Evolutionary conservation across 2,113 vertebrate genomes (phyloP), one percentile per base, ranked within the genome.

Genomic region (Thamnaconus septentrionalis): DNA sequence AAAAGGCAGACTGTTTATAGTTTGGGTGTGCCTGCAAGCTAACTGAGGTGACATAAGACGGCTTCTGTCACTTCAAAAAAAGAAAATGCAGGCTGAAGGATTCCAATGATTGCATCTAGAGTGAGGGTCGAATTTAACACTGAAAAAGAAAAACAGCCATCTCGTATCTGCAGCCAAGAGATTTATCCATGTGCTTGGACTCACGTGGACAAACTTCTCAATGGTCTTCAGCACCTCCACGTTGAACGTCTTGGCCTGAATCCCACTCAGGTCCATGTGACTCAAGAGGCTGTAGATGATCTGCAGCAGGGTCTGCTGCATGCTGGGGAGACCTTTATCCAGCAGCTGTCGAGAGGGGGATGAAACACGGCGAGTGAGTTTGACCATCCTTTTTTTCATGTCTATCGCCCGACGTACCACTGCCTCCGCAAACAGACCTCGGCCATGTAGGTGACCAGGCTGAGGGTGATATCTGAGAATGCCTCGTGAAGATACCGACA

Each of bases 401-500:
- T 31, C 18, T 1, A 31, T 1, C 18, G 18, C 1, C 18, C 18
- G 18, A 31, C 2, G 18, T 31, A 31, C 18, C 18, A 31, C 10
- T 50, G 7, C 0, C 3, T 44, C 40, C 45, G 41, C 31, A 67
- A 31, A 31, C 87, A 51, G 71, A 99, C 97, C 95, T 99, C 97
- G 54, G 96, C 93, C 90, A 98, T 92, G 86, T 97, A 98, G 0
- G 95, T 96, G 68, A 98, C 94, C 94, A 99, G 94, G 64, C 83
- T 96, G 84, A 98, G 89, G 46, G 95, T 96, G 72, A 94, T 92
- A 50, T 97, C 95, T 0, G 95, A 83, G 77, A 97, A 98, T 4
- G 97, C 94, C 81, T 99, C 96, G 6, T 98, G 95, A 53, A 99
- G 94, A 79, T 98, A 99, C 5, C 96, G 93, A 76, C 97, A 99